These are phyloP conservation scores for Uria aalge DNA, from an alignment of 2,113 vertebrate genomes.

Conservation along the genomic window DNA sequence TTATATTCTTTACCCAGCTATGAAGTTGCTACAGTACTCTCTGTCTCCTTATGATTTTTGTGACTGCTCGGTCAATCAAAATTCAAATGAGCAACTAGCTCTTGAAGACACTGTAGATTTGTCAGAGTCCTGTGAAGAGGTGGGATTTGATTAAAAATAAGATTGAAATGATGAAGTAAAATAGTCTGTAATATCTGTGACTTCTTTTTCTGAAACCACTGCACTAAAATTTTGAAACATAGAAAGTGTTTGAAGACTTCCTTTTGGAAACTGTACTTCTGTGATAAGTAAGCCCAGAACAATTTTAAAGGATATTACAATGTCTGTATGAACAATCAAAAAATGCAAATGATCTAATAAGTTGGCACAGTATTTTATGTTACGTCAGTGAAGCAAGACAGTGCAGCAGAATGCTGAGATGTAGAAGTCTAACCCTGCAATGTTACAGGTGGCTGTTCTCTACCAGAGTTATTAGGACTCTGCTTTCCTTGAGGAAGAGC, in stretches of 20 bases:
- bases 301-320: neutral
- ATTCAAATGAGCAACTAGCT: neutral
- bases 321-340: neutral
- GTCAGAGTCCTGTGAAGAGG: neutral
- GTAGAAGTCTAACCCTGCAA: neutral
- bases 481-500: neutral
- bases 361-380: neutral
- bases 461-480: neutral
- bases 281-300: neutral
- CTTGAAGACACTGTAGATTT: neutral
- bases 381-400: neutral
- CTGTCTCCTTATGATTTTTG: neutral
- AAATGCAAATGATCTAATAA: neutral
- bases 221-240: neutral
- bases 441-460: neutral
- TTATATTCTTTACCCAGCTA: neutral
- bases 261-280: neutral
- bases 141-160: neutral
- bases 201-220: neutral
- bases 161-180: neutral
- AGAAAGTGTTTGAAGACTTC: neutral
- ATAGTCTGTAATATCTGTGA: neutral
- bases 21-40: neutral
- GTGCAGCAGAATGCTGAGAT: rapidly evolving
- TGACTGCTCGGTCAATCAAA: neutral